Percentiles rank a stretch among this genome's conserved stretches.
Evolutionary conservation across 1,140 invertebrate species (phyloP).

Genomic region (Sesamia nonagrioides): DNA sequence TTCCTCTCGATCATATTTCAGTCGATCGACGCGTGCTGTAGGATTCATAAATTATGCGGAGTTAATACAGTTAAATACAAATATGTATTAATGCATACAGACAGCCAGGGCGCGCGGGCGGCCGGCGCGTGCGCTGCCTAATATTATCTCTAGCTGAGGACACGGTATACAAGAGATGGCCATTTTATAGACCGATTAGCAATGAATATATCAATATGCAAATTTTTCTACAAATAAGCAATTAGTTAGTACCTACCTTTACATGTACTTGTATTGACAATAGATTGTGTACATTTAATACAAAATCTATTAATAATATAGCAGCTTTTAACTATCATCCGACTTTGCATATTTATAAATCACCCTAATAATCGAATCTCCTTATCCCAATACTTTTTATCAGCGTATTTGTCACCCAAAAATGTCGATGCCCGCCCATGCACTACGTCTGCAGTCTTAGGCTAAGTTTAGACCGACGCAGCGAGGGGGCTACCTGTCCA

Average conservation of each 20-base stretch:
- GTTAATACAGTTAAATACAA: slow-evolving; percentile 60
- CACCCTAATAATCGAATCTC: background rate
- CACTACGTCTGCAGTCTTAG: slow-evolving; percentile 43
- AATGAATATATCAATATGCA: background rate
- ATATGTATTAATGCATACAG: slow-evolving; percentile 57
- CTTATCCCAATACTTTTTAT: background rate
- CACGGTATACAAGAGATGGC: slow-evolving; percentile 27
- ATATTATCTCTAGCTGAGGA: slow-evolving; percentile 39
- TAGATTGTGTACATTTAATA: background rate
- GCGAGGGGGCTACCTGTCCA: slow-evolving; percentile 53
- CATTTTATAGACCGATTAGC: background rate
- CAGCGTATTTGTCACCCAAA: slow-evolving; percentile 7
- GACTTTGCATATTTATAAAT: background rate
- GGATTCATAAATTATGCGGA: slow-evolving; percentile 34
- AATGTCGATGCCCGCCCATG: slow-evolving; percentile 24
- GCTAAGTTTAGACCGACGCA: slow-evolving; percentile 57
- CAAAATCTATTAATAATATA: too few species aligned
- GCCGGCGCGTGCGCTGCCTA: slow-evolving; percentile 41
- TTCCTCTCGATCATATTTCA: slow-evolving; percentile 25
- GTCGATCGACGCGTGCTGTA: slow-evolving; percentile 11
- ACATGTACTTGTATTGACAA: background rate
- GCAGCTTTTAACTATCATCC: background rate
- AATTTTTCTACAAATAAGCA: background rate
- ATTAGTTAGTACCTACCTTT: background rate
- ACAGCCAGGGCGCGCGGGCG: slow-evolving; percentile 43